A percentile compares a stretch with the other conserved stretches of the same genome.
phyloP scores from a whole-genome alignment of 2,888 invertebrate genomes.

The Cheilosia vernalis region DNA sequence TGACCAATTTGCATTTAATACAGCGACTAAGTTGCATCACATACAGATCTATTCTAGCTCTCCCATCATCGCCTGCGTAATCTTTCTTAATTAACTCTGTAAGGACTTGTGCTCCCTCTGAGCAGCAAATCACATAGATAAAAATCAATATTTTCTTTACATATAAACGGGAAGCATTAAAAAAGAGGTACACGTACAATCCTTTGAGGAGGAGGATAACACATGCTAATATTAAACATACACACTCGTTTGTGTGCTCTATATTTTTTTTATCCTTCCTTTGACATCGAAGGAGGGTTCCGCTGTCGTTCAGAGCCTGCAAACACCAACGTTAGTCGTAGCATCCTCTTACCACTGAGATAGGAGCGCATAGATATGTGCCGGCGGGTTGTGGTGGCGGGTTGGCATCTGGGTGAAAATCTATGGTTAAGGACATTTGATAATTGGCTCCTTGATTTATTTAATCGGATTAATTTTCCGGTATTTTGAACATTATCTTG shows the following conservation, averaged over 20 bases:
- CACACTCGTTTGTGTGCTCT: constrained; percentile 35
- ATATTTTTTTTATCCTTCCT: constrained; percentile 11
- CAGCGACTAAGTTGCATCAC: constrained; percentile 16
- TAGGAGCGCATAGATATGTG: constrained; percentile 8
- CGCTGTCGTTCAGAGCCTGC: constrained; percentile 36
- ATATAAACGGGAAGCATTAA: constrained; percentile 8
- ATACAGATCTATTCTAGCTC: constrained; percentile 11
- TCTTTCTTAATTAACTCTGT: constrained; percentile 67
- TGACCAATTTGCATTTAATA: constrained; percentile 65
- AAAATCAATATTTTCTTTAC: constrained; percentile 66
- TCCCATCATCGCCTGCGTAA: constrained; percentile 42
- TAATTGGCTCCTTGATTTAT: constrained; percentile 71
- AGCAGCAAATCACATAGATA: constrained; percentile 51
- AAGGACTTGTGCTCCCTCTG: constrained; percentile 53
- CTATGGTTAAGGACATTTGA: constrained; percentile 63
- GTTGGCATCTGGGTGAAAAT: constrained; percentile 38
- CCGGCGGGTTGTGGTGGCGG: constrained; percentile 9
- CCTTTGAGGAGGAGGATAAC: constrained; percentile 53
- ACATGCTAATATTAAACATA: constrained; percentile 61
- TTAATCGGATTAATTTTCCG: constrained; percentile 72
- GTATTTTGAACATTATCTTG: constrained; percentile 66
- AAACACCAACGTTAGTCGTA: constrained; percentile 10
- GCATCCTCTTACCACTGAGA: neutral
- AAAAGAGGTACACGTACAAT: constrained; percentile 2
- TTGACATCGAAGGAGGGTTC: constrained; percentile 46